Evolutionary conservation across 53 echinoderm and acorn worm species (phyloP), one percentile per base, ranked within the genome.

Genomic region (Temnopleurus reevesii): DNA sequence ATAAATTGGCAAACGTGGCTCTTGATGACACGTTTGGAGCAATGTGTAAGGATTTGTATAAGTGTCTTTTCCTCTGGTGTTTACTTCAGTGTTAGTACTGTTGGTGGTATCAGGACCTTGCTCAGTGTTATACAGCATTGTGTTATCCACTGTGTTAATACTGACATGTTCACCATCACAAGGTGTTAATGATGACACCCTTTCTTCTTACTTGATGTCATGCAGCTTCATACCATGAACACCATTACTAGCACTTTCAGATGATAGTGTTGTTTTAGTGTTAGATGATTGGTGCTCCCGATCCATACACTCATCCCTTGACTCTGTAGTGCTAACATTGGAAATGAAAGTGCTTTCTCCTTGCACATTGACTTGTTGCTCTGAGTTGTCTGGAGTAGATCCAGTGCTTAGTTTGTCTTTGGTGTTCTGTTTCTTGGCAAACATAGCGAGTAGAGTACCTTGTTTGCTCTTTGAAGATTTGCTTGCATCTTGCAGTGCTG

Each of bases 401-500:
- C 46, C 28, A 29, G 79, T 26, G 27, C 0, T 12, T 0, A 26
- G 83, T 29, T 53, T 25, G 10, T 18, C 30, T 26, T 25, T 60
- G 45, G 25, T 36, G 45, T 10, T 61, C 71, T 87, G 88, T 53
- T 87, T 87, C 41, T 87, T 87, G 27, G 46, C 45, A 65, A 87
- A 87, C 44, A 87, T 64, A 24, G 46, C 88, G 19, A 66, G 38
- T 18, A 87, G 53, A 36, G 71, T 66, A 47, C 79, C 89, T 38
- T 89, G 77, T 79, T 27, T 56, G 46, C 54, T 79, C 57, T 45
- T 77, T 15, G 89, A 79, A 24, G 17, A 41, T 26, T 77, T 77
- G 63, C 79, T 59, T 17, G 55, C 79, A 77, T 55, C 76, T 89
- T 77, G 79, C 7, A 89, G 47, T 21, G 93, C 85, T 21, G 97